Base-by-base conservation (phyloP, 2,888 invertebrate genomes). In the Chloroclysta siterata region DNA sequence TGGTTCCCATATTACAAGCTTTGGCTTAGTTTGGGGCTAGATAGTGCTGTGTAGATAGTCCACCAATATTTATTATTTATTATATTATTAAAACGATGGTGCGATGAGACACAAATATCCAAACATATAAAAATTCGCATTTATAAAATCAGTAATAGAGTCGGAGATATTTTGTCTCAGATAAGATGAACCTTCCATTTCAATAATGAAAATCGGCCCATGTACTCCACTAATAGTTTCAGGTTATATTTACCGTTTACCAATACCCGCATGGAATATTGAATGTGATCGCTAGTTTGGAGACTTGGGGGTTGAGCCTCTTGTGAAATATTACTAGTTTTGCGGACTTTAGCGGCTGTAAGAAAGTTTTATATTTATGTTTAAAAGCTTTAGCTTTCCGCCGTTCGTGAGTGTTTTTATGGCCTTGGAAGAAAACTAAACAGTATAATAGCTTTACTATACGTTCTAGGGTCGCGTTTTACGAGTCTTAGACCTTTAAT, bases 291-390 rank as follows among this genome's bases (percentile, higher is more conserved):
- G 65, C 65, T 61, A 65, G 64, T 53, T 44, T 2, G 36, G 10
- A 11, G 36, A 39, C 36, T 39, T 39, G 60, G 55, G n/a, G 57
- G 62, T 60, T 51, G 44, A 44, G 46, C 46, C 17, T 54, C 50
- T 61, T 44, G 56, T 69, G 66, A 72, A 66, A 68, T 71, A 72
- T 72, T 63, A 56, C 52, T 68, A 69, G 68, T 69, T 72, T 61
- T 54, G 39, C 58, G 47, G 47, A 60, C 50, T 56, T 57, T 51
- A 39, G 51, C 60, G 53, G 42, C 57, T 53, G 46, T 53, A 62
- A 15, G 62, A 66, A 69, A 69, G 53, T 70, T 66, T 70, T 68
- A 67, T 68, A 66, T 50, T 68, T 72, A 66, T 66, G 64, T 66
- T 65, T 65, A 42, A 62, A 61, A 57, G 60, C 53, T 61, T 63